Evolutionary conservation across 1,140 invertebrate species (phyloP).

Genomic region (Solenopsis invicta): DNA sequence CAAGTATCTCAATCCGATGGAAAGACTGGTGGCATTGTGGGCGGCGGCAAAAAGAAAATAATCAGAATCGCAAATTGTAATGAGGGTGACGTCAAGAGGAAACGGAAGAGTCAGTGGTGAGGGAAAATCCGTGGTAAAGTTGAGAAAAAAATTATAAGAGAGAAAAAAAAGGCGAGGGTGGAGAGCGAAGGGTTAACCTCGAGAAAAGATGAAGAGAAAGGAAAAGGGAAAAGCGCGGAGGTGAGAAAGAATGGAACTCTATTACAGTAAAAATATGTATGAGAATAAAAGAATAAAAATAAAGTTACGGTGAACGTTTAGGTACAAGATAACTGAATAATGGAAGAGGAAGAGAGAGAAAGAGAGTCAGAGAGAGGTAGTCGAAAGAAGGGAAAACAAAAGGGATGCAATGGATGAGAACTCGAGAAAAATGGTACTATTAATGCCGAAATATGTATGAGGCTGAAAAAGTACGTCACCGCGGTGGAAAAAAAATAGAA

Average conservation of each 20-base stretch:
- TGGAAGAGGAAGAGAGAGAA: conserved; percentile 20
- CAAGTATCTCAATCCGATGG: conserved; percentile 62
- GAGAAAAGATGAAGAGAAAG: conserved; percentile 6
- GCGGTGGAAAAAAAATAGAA: conserved; percentile 20
- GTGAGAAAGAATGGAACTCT: conserved; percentile 49
- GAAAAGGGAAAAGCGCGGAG: conserved; percentile 13
- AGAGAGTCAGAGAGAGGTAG: conserved; percentile 21
- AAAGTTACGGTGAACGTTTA: conserved; percentile 39
- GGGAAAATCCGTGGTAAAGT: not conserved
- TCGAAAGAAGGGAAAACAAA: conserved; percentile 44
- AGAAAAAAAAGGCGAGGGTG: not conserved
- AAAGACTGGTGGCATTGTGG: conserved; percentile 31
- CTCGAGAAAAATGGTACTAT: conserved; percentile 51
- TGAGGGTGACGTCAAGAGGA: not conserved
- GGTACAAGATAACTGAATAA: conserved; percentile 58
- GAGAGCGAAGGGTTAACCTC: not conserved
- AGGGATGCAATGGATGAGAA: conserved; percentile 24
- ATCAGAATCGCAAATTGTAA: conserved; percentile 57
- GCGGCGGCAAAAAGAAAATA: conserved; percentile 23
- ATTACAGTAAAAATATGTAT: conserved; percentile 58
- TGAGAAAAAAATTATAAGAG: conserved; percentile 19
- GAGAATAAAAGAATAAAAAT: conserved; percentile 58
- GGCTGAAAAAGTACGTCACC: conserved; percentile 1
- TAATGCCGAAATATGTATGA: conserved; percentile 56
- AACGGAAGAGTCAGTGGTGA: not conserved